phyloP scores from a whole-genome alignment of 2,888 invertebrate species.

The Leistus spinibarbis region DNA sequence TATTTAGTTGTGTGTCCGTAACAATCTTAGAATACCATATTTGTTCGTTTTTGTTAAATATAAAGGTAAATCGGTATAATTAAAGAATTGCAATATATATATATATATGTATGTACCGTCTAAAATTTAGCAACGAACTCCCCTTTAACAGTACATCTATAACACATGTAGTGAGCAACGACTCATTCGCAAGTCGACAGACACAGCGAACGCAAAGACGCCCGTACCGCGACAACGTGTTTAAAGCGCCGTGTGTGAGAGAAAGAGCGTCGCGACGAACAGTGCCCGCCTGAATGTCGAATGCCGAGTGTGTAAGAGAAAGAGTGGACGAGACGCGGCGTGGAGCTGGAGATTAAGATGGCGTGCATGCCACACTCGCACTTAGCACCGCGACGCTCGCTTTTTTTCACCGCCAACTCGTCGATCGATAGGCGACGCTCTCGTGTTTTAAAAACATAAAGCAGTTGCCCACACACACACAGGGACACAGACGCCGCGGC shows the following conservation, averaged over 20 bases:
- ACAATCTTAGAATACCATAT: no score
- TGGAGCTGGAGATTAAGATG: slow-evolving; percentile 51
- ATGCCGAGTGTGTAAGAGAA: background rate
- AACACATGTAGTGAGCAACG: background rate
- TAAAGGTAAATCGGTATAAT: no score
- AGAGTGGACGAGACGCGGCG: background rate
- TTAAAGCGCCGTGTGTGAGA: no score
- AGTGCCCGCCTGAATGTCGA: background rate
- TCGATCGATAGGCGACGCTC: slow-evolving; percentile 56
- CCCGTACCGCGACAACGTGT: no score
- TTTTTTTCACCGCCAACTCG: slow-evolving; percentile 50
- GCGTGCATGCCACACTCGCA: slow-evolving; percentile 60
- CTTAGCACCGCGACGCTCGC: slow-evolving; percentile 58
- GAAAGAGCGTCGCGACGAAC: background rate
- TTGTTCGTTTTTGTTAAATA: no score
- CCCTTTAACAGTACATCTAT: background rate
- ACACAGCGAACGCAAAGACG: no score
- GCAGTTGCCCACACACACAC: slow-evolving; percentile 38
- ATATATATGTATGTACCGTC: no score
- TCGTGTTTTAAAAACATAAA: slow-evolving; percentile 58
- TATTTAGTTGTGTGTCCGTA: no score
- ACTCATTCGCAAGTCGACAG: background rate
- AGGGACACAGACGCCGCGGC: background rate
- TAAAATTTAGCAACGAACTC: no score
- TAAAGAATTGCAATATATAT: no score